Base-by-base conservation (phyloP, 2,113 vertebrate genomes). In the Ciconia maguari region DNA sequence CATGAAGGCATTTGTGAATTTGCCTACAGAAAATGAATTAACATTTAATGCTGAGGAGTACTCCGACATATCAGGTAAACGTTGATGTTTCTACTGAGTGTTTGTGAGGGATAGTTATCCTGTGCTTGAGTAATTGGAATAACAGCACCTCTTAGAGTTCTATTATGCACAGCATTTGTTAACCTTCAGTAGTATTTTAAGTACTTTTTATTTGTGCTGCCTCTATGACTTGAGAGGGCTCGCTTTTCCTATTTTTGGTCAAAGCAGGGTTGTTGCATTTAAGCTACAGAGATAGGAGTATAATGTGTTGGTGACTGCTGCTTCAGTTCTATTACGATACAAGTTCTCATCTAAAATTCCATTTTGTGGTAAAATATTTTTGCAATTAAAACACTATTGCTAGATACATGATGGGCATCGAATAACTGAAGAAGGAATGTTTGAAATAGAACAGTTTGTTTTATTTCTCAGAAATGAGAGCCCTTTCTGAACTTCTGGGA, bases 21-120 rank as follows among this genome's bases (percentile, higher is more conserved):
- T 99, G 94, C 99, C 99, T 76, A 99, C 99, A 7, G 99, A 99
- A 98, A 99, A 99, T 90, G 99, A 99, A 42, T 97, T 99, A 91
- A 99, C 99, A 6, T 99, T 99, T 96, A 99, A 99, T 58, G 99
- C 99, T 25, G 99, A 99, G 92, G 99, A 99, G 80, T 99, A 99
- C 97, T 99, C 99, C 7, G 99, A 99, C 96, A 99, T 99, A 97
- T 99, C 99, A 86, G 99, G 99, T 99, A 96, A 97, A 70, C 70
- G 74, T 87, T 62, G 41, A 20, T 93, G 6, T 52, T 96, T 87
- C 69, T 84, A 6, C 49, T 77, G 26, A 17, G 2, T 20, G 3
- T 52, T 58, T 87, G 19, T 80, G 54, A 83, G 41, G 21, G 27
- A 5, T 52, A 19, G 16, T 57, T 72, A 20, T 0, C 6, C 9